Conservation (phyloP, 2,888 invertebrate genomes). For the Caenorhabditis becei region DNA sequence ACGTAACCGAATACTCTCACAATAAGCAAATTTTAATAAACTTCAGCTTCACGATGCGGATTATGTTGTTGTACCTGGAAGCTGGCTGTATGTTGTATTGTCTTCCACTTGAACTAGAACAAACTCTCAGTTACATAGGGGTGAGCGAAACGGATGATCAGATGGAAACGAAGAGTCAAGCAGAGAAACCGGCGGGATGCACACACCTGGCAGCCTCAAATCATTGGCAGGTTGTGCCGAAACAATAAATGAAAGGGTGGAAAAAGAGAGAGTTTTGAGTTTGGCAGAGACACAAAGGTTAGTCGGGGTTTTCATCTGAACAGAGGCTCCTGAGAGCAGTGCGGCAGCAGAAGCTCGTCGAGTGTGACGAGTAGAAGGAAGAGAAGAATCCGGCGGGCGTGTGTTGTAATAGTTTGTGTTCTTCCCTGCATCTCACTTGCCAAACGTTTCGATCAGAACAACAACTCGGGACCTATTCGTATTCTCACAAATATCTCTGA, state of each 20-base stretch:
- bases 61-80: not conserved
- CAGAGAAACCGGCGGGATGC: conserved; percentile 39
- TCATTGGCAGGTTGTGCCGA: conserved; percentile 62
- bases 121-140: conserved; percentile 11
- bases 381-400: conserved; percentile 29
- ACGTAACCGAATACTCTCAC: conserved; percentile 44
- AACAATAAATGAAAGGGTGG: conserved; percentile 56
- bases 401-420: conserved; percentile 61
- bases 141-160: conserved; percentile 17
- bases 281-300: conserved; percentile 49
- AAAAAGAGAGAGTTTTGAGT: conserved; percentile 23
- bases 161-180: conserved; percentile 18
- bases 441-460: conserved; percentile 56
- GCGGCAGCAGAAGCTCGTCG: conserved; percentile 28
- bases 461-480: conserved; percentile 52
- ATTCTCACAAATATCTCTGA: conserved; percentile 45
- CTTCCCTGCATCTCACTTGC: conserved; percentile 41
- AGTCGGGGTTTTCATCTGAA: conserved; percentile 60
- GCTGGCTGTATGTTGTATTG: not conserved
- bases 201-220: conserved; percentile 57
- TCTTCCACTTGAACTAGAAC: conserved; percentile 1
- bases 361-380: conserved; percentile 32
- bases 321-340: conserved; percentile 22
- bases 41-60: not conserved
- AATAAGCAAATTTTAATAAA: conserved; percentile 37